Conservation (phyloP, 2,888 invertebrate species). For the Hybos culiciformis region DNA sequence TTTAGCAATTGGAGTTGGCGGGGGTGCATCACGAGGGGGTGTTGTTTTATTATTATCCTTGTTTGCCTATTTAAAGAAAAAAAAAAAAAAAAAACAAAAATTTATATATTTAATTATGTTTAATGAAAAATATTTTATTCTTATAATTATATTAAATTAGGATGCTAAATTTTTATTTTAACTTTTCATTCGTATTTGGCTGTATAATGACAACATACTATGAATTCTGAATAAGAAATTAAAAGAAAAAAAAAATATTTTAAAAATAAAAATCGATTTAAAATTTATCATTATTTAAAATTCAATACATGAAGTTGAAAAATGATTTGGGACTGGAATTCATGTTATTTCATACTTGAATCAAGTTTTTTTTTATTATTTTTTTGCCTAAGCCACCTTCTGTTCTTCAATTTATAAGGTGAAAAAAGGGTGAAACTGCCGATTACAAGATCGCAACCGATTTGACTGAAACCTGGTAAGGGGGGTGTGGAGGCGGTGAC, state of each 20-base stretch:
- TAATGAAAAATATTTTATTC: neutral
- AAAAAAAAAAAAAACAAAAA: no score
- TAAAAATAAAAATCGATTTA: neutral
- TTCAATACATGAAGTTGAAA: neutral
- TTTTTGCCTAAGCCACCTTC: neutral
- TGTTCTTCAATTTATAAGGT: neutral
- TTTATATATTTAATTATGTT: conserved; percentile 8
- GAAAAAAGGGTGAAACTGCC: no score
- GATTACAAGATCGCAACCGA: no score
- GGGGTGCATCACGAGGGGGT: conserved; percentile 33
- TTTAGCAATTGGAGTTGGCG: conserved; percentile 33
- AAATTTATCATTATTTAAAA: neutral
- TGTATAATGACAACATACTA: neutral
- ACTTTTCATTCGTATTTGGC: conserved; percentile 7
- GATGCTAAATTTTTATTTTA: no score
- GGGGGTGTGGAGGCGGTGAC: no score
- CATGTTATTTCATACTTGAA: neutral
- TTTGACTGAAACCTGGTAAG: no score
- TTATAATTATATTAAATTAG: neutral
- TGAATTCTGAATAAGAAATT: conserved; percentile 13
- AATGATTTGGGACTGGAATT: neutral
- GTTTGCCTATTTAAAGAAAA: conserved; percentile 22
- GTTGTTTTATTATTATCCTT: conserved; percentile 30
- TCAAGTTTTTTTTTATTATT: neutral
- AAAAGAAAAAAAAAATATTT: conserved; percentile 10